phyloP scores from a whole-genome alignment of 2,113 vertebrate species.

The Rhynchomys soricoides region DNA sequence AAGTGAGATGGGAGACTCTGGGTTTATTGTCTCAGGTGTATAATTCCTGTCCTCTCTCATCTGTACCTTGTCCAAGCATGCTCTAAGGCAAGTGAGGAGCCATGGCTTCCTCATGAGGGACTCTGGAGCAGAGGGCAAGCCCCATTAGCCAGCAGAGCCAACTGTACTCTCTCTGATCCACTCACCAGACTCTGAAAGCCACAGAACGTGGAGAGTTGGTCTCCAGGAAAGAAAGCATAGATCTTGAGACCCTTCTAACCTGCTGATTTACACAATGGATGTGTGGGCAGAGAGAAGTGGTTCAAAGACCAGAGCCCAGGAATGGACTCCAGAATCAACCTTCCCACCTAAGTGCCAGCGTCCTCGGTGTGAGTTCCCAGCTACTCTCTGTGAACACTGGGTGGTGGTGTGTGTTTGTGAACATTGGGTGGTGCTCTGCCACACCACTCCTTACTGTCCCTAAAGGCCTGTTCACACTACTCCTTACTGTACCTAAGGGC shows the following conservation, averaged over 20 bases:
- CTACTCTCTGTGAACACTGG: no score
- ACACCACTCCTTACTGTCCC: no score
- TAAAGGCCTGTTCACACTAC: no score
- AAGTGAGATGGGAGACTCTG: not conserved
- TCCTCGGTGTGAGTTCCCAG: not conserved
- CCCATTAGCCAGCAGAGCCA: not conserved
- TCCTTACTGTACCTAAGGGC: not conserved
- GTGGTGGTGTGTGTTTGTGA: no score
- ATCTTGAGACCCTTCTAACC: not conserved
- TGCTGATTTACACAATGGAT: fast-evolving
- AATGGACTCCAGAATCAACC: not conserved
- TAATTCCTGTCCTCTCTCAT: no score
- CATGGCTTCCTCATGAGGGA: fast-evolving
- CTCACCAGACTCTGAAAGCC: not conserved
- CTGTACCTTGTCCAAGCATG: not conserved
- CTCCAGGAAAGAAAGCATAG: fast-evolving
- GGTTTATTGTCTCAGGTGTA: not conserved
- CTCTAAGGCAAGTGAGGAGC: fast-evolving
- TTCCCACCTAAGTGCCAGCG: not conserved
- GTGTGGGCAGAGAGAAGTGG: not conserved
- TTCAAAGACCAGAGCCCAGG: not conserved
- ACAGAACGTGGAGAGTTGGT: fast-evolving
- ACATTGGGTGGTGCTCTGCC: no score
- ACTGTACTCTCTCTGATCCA: no score
- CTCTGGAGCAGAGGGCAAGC: not conserved